Percentiles rank a stretch among this genome's conserved stretches.
phyloP scores from a whole-genome alignment of 2,113 vertebrate genomes.

The Cervus canadensis region DNA sequence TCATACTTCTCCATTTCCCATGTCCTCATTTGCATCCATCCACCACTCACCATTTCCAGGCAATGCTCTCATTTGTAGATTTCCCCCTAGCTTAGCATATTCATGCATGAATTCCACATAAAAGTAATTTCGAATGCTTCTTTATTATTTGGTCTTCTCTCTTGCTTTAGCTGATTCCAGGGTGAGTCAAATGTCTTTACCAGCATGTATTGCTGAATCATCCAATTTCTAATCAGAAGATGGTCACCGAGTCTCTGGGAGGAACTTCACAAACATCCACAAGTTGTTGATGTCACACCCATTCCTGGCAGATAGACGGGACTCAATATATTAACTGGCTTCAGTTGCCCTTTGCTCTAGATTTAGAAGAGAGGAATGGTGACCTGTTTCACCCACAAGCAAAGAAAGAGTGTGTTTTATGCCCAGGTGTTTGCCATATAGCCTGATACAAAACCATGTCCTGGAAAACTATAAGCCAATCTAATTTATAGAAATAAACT shows the following conservation, averaged over 20 bases:
- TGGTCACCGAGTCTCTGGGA: neutral
- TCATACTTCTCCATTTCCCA: neutral
- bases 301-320: neutral
- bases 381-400: constrained; percentile 68
- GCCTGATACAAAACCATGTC: constrained; percentile 84
- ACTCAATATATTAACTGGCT: constrained; percentile 20
- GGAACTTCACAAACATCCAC: neutral
- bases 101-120: rapidly evolving
- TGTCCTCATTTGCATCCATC: neutral
- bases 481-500: constrained; percentile 89
- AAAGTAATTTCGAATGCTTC: neutral
- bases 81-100: too few relatives aligned
- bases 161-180: neutral
- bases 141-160: neutral
- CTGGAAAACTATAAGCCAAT: constrained; percentile 87
- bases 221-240: neutral
- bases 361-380: constrained; percentile 57
- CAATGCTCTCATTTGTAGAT: neutral
- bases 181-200: neutral
- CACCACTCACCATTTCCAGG: neutral
- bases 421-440: constrained; percentile 86
- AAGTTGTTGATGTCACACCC: neutral
- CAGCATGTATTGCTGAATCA: neutral
- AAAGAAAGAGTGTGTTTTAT: constrained; percentile 81
- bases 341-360: constrained; percentile 65